Evolutionary conservation across 2,888 invertebrate genomes (phyloP).

Genomic region (Nomada fucata): DNA sequence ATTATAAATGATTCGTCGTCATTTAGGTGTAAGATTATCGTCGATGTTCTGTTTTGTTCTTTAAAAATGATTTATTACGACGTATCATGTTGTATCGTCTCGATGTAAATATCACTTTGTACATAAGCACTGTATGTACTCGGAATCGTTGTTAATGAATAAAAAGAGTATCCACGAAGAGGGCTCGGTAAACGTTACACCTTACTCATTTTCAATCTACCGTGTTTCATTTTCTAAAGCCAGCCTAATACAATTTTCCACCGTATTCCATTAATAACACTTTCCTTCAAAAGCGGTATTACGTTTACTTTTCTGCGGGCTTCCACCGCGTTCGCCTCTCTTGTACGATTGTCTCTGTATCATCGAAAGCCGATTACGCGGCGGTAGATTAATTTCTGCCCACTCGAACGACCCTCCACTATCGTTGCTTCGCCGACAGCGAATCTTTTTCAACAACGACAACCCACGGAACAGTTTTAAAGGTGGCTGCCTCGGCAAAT

Average conservation of each 20-base stretch:
- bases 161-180: constrained; percentile 78
- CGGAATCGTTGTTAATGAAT: constrained; percentile 82
- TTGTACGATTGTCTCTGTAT: constrained; percentile 74
- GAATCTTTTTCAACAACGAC: constrained; percentile 10
- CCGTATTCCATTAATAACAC: constrained; percentile 21
- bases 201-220: neutral
- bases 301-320: constrained; percentile 61
- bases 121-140: constrained; percentile 81
- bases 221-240: neutral
- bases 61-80: constrained; percentile 74
- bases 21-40: constrained; percentile 59
- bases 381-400: constrained; percentile 81
- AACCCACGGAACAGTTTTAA: neutral
- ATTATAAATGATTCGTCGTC: constrained; percentile 48
- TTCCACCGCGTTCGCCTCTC: constrained; percentile 59
- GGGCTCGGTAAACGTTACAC: constrained; percentile 1
- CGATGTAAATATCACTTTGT: constrained; percentile 81
- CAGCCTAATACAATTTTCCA: constrained; percentile 60
- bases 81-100: constrained; percentile 72
- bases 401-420: constrained; percentile 49
- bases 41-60: constrained; percentile 75
- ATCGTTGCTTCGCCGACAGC: constrained; percentile 5
- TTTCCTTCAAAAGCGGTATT: constrained; percentile 67
- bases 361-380: constrained; percentile 82
- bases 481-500: no score